Conservation (phyloP, 2,113 vertebrate species). For the Dipodomys spectabilis region DNA sequence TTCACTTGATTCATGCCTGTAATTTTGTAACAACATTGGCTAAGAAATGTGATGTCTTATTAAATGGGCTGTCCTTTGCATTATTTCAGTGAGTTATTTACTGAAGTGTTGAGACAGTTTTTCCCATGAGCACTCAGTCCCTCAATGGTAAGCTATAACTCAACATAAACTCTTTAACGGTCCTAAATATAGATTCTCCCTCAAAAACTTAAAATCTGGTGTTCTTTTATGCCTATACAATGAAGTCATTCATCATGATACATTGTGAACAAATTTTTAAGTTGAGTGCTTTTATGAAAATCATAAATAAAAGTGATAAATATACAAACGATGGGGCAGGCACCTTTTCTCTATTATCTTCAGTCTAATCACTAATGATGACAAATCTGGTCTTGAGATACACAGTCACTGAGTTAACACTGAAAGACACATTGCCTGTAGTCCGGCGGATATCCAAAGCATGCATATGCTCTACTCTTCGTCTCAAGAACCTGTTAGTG, state of each 20-base stretch:
- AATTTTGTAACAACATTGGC: background rate
- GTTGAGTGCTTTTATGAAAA: background rate
- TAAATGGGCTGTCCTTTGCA: background rate
- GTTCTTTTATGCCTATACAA: background rate
- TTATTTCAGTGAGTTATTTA: conserved; percentile 21
- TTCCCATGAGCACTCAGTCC: background rate
- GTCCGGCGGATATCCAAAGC: background rate
- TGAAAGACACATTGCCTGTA: background rate
- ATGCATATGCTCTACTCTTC: background rate
- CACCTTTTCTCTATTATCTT: background rate
- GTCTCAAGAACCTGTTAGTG: background rate
- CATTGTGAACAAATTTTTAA: background rate
- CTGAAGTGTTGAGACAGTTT: background rate
- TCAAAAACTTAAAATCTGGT: background rate
- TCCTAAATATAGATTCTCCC: background rate
- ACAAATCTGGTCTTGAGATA: background rate
- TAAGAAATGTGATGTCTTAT: background rate
- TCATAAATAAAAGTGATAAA: conserved; percentile 30
- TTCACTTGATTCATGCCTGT: background rate
- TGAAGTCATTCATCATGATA: background rate
- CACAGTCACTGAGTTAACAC: conserved; percentile 1
- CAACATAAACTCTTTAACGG: background rate
- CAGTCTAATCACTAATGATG: background rate
- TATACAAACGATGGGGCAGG: background rate
- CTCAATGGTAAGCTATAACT: background rate